phyloP scores from a whole-genome alignment of 2,113 vertebrate genomes.

The Sceloporus tristichus region DNA sequence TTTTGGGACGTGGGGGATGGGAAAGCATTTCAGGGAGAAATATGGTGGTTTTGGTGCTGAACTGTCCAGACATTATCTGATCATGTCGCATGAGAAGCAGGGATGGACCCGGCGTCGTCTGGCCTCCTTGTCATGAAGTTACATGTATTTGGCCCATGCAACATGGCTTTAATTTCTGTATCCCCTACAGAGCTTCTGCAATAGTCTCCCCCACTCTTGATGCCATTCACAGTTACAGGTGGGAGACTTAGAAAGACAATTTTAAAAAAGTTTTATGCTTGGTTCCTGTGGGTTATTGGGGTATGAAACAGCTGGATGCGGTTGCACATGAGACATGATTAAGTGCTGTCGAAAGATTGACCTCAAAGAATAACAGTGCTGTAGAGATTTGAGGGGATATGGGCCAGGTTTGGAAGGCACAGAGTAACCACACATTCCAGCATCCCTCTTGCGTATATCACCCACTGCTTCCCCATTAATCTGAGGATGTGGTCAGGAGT shows the following conservation, averaged over 20 bases:
- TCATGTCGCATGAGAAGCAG: too few relatives aligned
- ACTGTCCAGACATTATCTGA: too few relatives aligned
- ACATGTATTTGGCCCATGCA: too few relatives aligned
- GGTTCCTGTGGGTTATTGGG: conserved; percentile 17
- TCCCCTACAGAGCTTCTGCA: background rate
- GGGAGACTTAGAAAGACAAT: background rate
- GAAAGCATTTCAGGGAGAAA: too few relatives aligned
- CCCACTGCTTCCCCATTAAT: background rate
- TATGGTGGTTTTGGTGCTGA: too few relatives aligned
- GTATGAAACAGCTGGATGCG: conserved; percentile 34
- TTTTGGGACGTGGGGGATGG: too few relatives aligned
- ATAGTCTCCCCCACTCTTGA: background rate
- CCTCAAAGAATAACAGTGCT: background rate
- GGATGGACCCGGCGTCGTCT: too few relatives aligned
- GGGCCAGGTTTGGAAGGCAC: background rate
- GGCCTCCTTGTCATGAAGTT: too few relatives aligned
- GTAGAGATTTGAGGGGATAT: background rate
- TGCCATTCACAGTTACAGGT: background rate
- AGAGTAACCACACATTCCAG: background rate
- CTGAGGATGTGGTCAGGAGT: background rate
- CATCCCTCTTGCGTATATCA: background rate
- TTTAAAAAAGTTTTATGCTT: conserved; percentile 19
- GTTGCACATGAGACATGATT: conserved; percentile 10
- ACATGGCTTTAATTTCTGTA: too few relatives aligned
- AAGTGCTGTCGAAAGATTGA: conserved; percentile 24